Conservation (phyloP, 35 echinoderm and acorn worm species). For the Lytechinus variegatus region DNA sequence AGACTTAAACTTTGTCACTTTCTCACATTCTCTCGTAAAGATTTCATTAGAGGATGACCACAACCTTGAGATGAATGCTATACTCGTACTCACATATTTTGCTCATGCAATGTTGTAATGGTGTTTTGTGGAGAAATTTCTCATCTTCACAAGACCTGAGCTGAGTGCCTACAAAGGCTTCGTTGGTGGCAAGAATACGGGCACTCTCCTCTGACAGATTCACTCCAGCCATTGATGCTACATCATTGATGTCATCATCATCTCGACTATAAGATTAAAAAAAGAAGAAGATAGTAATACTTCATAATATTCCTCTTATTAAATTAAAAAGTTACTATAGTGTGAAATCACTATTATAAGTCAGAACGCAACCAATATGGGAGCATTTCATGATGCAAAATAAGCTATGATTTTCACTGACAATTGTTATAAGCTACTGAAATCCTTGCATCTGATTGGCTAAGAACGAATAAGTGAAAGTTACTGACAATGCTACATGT, state of each 20-base stretch:
- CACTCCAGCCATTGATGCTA: constrained; percentile 97
- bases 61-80: not conserved
- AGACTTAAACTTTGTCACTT: too few relatives aligned
- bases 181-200: constrained; percentile 94
- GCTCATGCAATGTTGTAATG: constrained; percentile 75
- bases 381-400: too few relatives aligned
- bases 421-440: too few relatives aligned
- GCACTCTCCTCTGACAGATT: constrained; percentile 98
- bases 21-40: too few relatives aligned
- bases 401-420: too few relatives aligned
- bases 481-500: too few relatives aligned
- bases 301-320: not conserved
- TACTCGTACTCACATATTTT: constrained; percentile 73
- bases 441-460: too few relatives aligned
- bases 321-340: too few relatives aligned
- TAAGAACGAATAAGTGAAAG: too few relatives aligned
- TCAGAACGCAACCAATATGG: too few relatives aligned
- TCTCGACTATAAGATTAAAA: constrained; percentile 54
- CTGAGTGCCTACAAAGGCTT: constrained; percentile 95
- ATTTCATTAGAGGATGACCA: not conserved
- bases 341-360: too few relatives aligned
- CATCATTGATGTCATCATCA: constrained; percentile 99
- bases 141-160: constrained; percentile 93
- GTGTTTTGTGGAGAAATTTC: constrained; percentile 69
- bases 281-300: not conserved